Evolutionary conservation across 2,113 vertebrate species (phyloP).

Genomic region (Monarcha castaneiventris): DNA sequence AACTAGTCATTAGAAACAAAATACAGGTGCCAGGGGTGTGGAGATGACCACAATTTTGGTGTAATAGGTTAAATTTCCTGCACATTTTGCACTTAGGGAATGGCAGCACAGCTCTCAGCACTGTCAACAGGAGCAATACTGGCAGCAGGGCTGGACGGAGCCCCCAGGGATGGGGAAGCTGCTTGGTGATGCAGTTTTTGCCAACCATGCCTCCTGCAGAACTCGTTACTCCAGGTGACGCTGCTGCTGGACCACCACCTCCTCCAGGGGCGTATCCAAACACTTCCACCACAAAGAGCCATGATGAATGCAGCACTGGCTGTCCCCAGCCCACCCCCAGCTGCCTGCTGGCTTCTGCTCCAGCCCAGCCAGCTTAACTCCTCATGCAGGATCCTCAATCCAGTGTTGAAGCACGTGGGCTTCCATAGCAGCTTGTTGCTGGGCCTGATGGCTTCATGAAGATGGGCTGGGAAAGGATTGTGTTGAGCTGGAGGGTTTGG

Average conservation of each 20-base stretch:
- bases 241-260: neutral
- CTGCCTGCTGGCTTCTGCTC: neutral
- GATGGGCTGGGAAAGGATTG: neutral
- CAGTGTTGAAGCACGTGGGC: rapidly evolving
- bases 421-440: neutral
- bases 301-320: rapidly evolving
- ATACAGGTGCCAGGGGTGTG: constrained; percentile 48
- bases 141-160: neutral
- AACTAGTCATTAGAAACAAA: constrained; percentile 64
- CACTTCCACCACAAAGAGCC: neutral
- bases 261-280: rapidly evolving
- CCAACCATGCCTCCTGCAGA: neutral
- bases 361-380: neutral
- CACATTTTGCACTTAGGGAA: constrained; percentile 18
- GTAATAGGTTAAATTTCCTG: constrained; percentile 58
- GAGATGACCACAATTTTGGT: constrained; percentile 65
- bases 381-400: neutral
- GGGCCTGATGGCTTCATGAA: neutral
- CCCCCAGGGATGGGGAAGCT: neutral
- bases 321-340: neutral
- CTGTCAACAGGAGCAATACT: neutral
- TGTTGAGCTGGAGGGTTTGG: neutral
- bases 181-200: neutral
- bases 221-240: neutral
- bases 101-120: neutral